phyloP scores from a whole-genome alignment of 2,113 vertebrate genomes.

The Origma solitaria region DNA sequence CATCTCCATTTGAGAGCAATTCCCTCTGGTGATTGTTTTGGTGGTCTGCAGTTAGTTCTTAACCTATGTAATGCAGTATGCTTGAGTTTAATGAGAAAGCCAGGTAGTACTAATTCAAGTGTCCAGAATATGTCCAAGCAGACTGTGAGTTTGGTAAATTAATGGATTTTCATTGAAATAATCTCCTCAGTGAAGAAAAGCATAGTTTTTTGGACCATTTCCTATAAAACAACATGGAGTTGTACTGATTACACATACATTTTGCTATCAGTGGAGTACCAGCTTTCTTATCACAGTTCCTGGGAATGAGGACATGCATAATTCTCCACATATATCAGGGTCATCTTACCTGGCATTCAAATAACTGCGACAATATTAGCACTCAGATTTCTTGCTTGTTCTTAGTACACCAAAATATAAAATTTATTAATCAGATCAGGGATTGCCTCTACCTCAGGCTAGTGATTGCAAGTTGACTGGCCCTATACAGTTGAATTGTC shows the following conservation, averaged over 20 bases:
- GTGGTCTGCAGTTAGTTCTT: background rate
- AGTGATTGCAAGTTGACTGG: background rate
- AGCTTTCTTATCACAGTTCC: background rate
- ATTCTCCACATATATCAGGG: background rate
- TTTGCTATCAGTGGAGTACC: background rate
- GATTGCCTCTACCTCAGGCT: background rate
- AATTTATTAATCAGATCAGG: background rate
- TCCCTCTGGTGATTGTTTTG: background rate
- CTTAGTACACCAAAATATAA: background rate
- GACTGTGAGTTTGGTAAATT: background rate
- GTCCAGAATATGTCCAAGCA: background rate
- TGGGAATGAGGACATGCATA: background rate
- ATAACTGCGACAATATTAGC: background rate
- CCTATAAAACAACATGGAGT: background rate
- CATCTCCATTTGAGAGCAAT: background rate
- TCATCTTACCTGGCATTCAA: background rate
- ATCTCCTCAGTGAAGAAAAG: background rate
- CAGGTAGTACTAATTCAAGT: background rate
- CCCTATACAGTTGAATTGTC: background rate
- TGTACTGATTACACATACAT: background rate
- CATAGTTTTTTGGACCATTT: background rate
- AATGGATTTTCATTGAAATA: background rate
- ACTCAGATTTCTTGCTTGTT: background rate
- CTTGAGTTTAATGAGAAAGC: background rate
- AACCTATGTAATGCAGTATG: background rate